Evolutionary conservation across 2,113 vertebrate species (phyloP).

Genomic region (Trogon surrucura): DNA sequence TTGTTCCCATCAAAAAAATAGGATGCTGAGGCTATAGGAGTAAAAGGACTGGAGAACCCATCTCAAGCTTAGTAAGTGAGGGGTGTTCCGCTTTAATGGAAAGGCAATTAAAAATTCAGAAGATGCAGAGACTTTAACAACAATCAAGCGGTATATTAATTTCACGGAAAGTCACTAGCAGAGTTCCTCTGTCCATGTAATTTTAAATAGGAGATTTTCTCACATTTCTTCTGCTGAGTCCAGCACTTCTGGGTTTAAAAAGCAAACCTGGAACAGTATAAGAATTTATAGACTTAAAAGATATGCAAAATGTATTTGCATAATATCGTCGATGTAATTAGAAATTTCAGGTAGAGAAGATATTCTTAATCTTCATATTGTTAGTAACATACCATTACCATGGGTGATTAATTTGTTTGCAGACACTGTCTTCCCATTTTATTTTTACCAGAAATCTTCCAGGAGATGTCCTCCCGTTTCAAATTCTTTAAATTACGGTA

Average conservation of each 20-base stretch:
- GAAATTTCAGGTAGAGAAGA: conserved; percentile 10
- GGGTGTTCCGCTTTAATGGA: conserved; percentile 39
- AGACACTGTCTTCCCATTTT: conserved; percentile 7
- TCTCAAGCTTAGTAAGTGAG: background rate
- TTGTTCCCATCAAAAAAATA: background rate
- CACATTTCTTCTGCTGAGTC: conserved; percentile 21
- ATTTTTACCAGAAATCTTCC: conserved; percentile 38
- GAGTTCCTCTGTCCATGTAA: background rate
- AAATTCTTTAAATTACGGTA: conserved; percentile 64
- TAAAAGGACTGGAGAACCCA: background rate
- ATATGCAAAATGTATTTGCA: background rate
- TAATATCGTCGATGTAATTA: background rate
- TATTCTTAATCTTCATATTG: background rate
- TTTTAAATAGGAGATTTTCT: conserved; percentile 48
- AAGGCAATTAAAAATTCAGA: conserved; percentile 56
- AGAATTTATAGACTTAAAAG: background rate
- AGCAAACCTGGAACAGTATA: background rate
- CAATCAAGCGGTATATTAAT: conserved; percentile 61
- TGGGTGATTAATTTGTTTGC: conserved; percentile 28
- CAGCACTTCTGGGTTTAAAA: conserved; percentile 28
- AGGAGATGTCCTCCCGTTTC: conserved; percentile 2
- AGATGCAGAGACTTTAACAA: conserved; percentile 52
- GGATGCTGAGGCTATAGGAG: background rate
- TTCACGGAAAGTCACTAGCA: background rate
- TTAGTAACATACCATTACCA: background rate